A percentile compares a stretch with the other conserved stretches of the same genome.
These are phyloP conservation scores for Eulithis prunata DNA, from an alignment of 2,888 invertebrate species.

Conservation along the genomic window DNA sequence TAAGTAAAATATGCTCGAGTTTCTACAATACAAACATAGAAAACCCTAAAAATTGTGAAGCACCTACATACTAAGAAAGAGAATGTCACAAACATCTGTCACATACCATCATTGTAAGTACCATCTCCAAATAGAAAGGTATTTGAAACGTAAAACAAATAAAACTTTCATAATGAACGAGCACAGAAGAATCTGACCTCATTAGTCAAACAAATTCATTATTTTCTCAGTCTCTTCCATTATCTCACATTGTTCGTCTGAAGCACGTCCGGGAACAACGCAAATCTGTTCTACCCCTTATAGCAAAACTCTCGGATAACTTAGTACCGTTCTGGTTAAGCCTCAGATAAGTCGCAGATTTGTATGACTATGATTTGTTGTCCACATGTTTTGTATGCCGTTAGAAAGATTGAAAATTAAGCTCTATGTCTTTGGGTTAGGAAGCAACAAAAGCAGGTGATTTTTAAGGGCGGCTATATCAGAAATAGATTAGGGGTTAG, in stretches of 20 bases:
- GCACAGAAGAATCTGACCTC: slow-evolving; percentile 38
- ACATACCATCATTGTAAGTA: slow-evolving; percentile 10
- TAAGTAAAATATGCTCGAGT: too few species aligned
- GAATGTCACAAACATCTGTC: slow-evolving; percentile 10
- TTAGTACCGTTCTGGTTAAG: slow-evolving; percentile 40
- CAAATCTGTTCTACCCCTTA: slow-evolving; percentile 54
- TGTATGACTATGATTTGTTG: slow-evolving; percentile 65
- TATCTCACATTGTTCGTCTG: slow-evolving; percentile 49
- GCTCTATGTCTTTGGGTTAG: slow-evolving; percentile 19
- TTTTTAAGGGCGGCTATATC: slow-evolving; percentile 50
- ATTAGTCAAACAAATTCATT: slow-evolving; percentile 41
- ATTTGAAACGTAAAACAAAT: slow-evolving; percentile 28
- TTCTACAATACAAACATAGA: too few species aligned
- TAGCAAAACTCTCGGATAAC: slow-evolving; percentile 53
- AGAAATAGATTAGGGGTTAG: slow-evolving; percentile 80
- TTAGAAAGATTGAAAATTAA: slow-evolving; percentile 12
- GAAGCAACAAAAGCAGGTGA: slow-evolving; percentile 16
- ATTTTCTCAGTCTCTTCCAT: slow-evolving; percentile 48
- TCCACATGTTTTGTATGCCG: slow-evolving; percentile 65
- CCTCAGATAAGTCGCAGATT: slow-evolving; percentile 55
- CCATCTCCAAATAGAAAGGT: slow-evolving; percentile 24
- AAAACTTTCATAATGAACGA: slow-evolving; percentile 37
- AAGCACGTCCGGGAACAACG: slow-evolving; percentile 59
- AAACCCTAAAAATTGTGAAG: not conserved
- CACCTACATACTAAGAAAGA: not conserved